Evolutionary conservation across 2,888 invertebrate species (phyloP).

Genomic region (Diaperis boleti): DNA sequence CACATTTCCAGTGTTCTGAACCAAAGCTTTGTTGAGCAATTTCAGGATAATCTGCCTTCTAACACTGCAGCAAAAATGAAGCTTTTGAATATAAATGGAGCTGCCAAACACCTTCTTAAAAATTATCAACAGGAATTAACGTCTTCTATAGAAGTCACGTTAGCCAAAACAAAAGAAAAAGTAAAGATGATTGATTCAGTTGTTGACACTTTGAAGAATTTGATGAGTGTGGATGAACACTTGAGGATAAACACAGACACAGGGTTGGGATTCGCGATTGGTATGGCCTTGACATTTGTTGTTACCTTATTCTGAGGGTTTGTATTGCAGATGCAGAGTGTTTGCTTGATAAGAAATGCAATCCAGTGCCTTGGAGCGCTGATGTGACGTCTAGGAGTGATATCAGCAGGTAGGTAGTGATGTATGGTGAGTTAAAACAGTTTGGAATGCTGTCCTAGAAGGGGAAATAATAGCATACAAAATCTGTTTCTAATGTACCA

Average conservation of each 20-base stretch:
- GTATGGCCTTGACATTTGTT: constrained; percentile 62
- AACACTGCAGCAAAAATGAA: constrained; percentile 73
- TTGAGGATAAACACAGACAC: constrained; percentile 74
- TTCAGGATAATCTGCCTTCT: constrained; percentile 61
- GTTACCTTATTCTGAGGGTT: constrained; percentile 13
- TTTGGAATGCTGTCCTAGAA: too few species aligned
- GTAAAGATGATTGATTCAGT: constrained; percentile 72
- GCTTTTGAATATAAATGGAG: constrained; percentile 79
- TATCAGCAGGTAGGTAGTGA: constrained; percentile 65
- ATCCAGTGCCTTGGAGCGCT: constrained; percentile 73
- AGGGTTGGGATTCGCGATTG: constrained; percentile 79
- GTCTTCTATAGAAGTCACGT: constrained; percentile 67
- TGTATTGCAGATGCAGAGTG: constrained; percentile 81
- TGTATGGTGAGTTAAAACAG: too few species aligned
- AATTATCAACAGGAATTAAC: constrained; percentile 71
- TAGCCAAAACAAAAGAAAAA: constrained; percentile 76
- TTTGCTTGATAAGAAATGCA: constrained; percentile 76
- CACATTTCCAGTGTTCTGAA: constrained; percentile 75
- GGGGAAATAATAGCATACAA: too few species aligned
- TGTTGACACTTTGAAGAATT: constrained; percentile 77
- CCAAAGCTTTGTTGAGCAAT: constrained; percentile 70
- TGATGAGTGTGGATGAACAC: constrained; percentile 76
- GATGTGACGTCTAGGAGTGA: constrained; percentile 51
- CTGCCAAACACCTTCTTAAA: constrained; percentile 69
- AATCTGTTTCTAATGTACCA: too few species aligned